Percentiles rank a stretch among this genome's conserved stretches.
phyloP scores from a whole-genome alignment of 2,888 invertebrate species.

The Patella ulyssiponensis region DNA sequence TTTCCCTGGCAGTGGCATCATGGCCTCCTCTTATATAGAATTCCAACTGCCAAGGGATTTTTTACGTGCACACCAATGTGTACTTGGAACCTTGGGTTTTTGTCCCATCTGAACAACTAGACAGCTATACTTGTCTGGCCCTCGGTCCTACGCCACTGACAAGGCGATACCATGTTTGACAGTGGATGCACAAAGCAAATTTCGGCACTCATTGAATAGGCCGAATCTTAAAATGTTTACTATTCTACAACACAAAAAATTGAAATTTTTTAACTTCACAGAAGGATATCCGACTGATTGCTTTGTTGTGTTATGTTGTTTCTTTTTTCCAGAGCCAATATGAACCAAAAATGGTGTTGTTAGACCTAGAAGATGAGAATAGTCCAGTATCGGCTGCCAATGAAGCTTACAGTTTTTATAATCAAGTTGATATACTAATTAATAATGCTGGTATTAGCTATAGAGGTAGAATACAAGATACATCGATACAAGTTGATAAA shows the following conservation, averaged over 20 bases:
- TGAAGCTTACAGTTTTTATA: slow-evolving; percentile 74
- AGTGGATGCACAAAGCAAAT: background rate
- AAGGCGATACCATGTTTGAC: too few species aligned
- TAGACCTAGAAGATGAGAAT: slow-evolving; percentile 84
- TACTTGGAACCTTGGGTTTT: too few species aligned
- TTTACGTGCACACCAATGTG: too few species aligned
- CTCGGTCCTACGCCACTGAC: too few species aligned
- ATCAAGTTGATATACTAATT: slow-evolving; percentile 85
- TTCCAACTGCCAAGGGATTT: too few species aligned
- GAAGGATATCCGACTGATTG: too few species aligned
- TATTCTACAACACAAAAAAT: background rate
- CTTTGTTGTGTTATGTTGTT: background rate
- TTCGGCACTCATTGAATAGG: too few species aligned
- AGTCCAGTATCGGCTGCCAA: slow-evolving; percentile 78
- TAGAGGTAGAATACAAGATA: slow-evolving; percentile 83
- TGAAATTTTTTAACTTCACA: too few species aligned
- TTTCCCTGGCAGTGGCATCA: too few species aligned
- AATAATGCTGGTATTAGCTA: slow-evolving; percentile 90
- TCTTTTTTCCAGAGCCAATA: slow-evolving; percentile 10
- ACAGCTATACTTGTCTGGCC: too few species aligned
- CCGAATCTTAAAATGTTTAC: background rate
- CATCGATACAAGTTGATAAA: slow-evolving; percentile 85
- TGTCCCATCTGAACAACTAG: too few species aligned
- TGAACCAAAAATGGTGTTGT: slow-evolving; percentile 61
- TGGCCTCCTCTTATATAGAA: too few species aligned